Conservation (phyloP, 2,888 invertebrate genomes). For the Spodoptera picta region DNA sequence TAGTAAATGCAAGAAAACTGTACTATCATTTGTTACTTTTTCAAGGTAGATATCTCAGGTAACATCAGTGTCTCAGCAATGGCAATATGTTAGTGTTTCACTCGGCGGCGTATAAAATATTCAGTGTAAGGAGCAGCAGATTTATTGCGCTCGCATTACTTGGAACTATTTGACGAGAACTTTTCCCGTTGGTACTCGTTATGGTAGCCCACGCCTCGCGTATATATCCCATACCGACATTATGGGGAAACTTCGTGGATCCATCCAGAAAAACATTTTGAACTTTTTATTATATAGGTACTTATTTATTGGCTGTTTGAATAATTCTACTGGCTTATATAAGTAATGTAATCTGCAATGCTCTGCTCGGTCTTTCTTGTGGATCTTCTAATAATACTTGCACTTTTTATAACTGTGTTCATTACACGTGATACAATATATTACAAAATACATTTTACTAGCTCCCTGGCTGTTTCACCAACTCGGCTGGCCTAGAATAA, state of each 20-base stretch:
- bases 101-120: constrained; percentile 69
- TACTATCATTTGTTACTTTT: too few relatives aligned
- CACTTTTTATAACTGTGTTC: too few relatives aligned
- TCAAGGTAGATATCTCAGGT: constrained; percentile 6
- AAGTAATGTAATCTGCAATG: not conserved
- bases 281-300: constrained; percentile 15
- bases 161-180: constrained; percentile 69
- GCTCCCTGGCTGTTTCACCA: too few relatives aligned
- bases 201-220: constrained; percentile 5
- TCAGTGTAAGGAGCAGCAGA: constrained; percentile 65
- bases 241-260: constrained; percentile 31
- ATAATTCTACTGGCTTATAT: constrained; percentile 1
- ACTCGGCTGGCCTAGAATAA: too few relatives aligned
- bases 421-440: too few relatives aligned
- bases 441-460: too few relatives aligned
- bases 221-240: constrained; percentile 15
- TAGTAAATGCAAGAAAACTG: too few relatives aligned
- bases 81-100: constrained; percentile 58
- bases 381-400: too few relatives aligned
- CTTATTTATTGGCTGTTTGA: constrained; percentile 14
- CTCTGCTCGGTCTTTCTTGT: not conserved
- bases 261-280: constrained; percentile 17
- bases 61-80: constrained; percentile 32
- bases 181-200: constrained; percentile 56
- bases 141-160: constrained; percentile 61